A percentile compares a stretch with the other conserved stretches of the same genome.
These are phyloP conservation scores for Heliconius sara DNA, from an alignment of 2,888 invertebrate species.

Conservation along the genomic window DNA sequence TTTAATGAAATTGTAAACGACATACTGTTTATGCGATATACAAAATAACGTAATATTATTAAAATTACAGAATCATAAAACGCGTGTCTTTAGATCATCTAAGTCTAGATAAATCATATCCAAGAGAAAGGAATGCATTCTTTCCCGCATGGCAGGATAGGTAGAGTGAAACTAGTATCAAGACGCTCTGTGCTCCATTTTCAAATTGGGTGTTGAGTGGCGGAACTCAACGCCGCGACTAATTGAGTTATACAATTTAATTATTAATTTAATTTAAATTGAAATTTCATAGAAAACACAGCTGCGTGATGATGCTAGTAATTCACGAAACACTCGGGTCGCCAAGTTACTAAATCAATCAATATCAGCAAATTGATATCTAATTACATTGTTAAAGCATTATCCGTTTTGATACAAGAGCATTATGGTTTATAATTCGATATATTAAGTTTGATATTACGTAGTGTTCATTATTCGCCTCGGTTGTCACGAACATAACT, in stretches of 20 bases:
- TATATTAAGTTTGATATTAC: conserved; percentile 33
- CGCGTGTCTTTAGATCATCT: too few species aligned
- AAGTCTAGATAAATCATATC: too few species aligned
- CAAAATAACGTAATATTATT: background rate
- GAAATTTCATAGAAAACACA: background rate
- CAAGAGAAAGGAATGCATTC: too few species aligned
- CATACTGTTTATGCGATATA: too few species aligned
- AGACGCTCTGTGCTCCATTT: background rate
- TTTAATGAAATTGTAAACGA: background rate
- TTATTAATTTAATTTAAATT: background rate
- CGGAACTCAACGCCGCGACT: background rate
- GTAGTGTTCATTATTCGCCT: conserved; percentile 48
- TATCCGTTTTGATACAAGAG: conserved; percentile 24
- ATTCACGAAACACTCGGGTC: conserved; percentile 31
- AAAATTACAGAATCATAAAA: too few species aligned
- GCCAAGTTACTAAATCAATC: conserved; percentile 47
- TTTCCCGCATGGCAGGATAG: background rate
- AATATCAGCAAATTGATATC: conserved; percentile 46
- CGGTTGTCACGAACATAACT: conserved; percentile 47
- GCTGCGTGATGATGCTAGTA: conserved; percentile 7
- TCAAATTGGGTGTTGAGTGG: too few species aligned
- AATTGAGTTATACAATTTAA: background rate
- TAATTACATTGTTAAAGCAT: conserved; percentile 40
- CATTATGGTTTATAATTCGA: conserved; percentile 33
- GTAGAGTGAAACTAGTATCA: background rate